Evolutionary conservation across 2,797 vertebrate genomes (phyloP), one percentile per base, ranked within the genome.

Genomic region (Lutjanus campechanus): DNA sequence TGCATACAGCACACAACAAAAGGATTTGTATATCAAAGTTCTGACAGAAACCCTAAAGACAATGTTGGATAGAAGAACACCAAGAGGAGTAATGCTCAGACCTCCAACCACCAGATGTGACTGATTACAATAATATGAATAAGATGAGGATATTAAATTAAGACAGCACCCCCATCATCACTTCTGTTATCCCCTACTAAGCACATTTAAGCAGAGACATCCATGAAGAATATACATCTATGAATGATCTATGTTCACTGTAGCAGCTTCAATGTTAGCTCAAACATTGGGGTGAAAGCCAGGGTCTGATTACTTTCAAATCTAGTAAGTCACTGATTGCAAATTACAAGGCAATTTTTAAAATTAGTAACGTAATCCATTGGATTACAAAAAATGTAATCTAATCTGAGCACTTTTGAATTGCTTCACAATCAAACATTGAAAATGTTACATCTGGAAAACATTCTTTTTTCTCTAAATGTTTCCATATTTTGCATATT

Each of bases 11-110:
- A 79, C 46, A 69, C 76, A 71, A 80, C 82, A 80, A 83, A 83
- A 80, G 68, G 46, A 85, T 88, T 86, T 88, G 70, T 85, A 73
- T 76, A 81, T 85, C 56, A 88, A 84, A 83, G 75, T 75, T 79
- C 76, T 82, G 85, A 76, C 73, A n/a, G 70, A 66, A 53, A 81
- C 62, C 72, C 54, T 53, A 25, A 29, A 72, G 49, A 62, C 65
- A 66, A 62, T 77, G 84, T 44, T 68, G 67, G 44, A 63, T 22
- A 54, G 54, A 40, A 12, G 46, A 66, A 75, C 50, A 77, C 53
- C 77, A 78, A 56, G 46, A 41, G 13, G 41, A 29, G 29, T 67
- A 66, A 74, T 40, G 20, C 55, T 76, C 64, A 66, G 70, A 55
- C 54, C 56, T 77, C 68, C 73, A 55, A 54, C 75, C 50, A 63